These are phyloP conservation scores for Dryobota labecula DNA, from an alignment of 2,888 invertebrate species.

Conservation along the genomic window DNA sequence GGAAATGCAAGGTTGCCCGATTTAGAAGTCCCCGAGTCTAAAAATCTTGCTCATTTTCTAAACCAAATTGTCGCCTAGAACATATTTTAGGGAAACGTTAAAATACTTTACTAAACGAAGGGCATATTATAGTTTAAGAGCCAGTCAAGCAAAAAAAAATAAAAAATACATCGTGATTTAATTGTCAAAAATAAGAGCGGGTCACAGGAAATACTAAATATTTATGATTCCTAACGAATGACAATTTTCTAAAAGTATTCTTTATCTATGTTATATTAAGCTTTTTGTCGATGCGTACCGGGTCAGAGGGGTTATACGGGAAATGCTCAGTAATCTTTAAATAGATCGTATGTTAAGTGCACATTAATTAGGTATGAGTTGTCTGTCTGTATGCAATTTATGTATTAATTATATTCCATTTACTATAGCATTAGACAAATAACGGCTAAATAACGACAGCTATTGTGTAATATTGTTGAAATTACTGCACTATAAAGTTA, in stretches of 20 bases:
- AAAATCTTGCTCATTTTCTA: background rate
- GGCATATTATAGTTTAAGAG: slow-evolving; percentile 3
- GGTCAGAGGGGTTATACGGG: slow-evolving; percentile 45
- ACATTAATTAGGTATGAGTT: background rate
- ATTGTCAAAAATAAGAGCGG: slow-evolving; percentile 50
- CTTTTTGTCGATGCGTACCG: slow-evolving; percentile 33
- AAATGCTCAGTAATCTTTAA: slow-evolving; percentile 22
- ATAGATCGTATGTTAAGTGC: slow-evolving; percentile 19
- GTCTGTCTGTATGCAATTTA: slow-evolving; percentile 1
- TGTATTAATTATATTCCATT: too few species aligned
- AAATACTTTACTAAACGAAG: background rate
- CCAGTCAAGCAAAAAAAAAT: slow-evolving; percentile 30
- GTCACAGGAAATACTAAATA: slow-evolving; percentile 68
- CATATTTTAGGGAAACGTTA: background rate
- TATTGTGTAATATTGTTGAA: too few species aligned
- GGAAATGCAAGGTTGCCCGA: too few species aligned
- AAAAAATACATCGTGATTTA: slow-evolving; percentile 42
- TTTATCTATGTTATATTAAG: slow-evolving; percentile 22
- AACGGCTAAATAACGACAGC: too few species aligned
- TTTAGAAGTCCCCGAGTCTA: background rate
- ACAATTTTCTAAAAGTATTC: slow-evolving; percentile 49
- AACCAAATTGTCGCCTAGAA: background rate
- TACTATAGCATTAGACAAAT: too few species aligned
- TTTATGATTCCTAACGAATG: slow-evolving; percentile 62
- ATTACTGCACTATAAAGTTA: too few species aligned